Evolutionary conservation across 2,113 vertebrate species (phyloP).

Genomic region (Gymnarchus niloticus): DNA sequence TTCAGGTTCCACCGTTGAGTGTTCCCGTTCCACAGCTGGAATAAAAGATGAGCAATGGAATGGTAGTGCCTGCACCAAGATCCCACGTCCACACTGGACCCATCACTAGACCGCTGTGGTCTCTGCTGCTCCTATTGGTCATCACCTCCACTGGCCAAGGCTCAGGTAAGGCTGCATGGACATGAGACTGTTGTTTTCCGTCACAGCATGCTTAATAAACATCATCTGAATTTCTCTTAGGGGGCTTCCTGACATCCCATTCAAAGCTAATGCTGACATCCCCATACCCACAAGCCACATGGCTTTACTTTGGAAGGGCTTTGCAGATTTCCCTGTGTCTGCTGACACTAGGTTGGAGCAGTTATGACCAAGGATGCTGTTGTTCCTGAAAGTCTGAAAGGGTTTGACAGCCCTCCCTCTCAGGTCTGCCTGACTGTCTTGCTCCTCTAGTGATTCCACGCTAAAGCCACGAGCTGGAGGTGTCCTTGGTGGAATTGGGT

Average conservation of each 20-base stretch:
- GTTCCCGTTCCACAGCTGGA: slow-evolving; percentile 42
- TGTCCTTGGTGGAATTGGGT: slow-evolving; percentile 3
- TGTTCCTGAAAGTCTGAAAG: not conserved
- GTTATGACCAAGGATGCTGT: not conserved
- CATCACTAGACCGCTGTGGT: slow-evolving; percentile 29
- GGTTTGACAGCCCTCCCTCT: not conserved
- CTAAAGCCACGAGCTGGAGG: not conserved
- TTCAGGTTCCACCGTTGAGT: slow-evolving; percentile 25
- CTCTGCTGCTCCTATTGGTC: slow-evolving; percentile 45
- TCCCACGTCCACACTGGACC: slow-evolving; percentile 35
- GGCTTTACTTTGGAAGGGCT: not conserved
- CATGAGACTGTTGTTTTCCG: not conserved
- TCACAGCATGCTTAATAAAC: not conserved
- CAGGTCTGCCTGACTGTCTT: not conserved
- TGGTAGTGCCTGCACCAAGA: slow-evolving; percentile 48
- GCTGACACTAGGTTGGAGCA: not conserved
- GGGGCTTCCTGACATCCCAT: not conserved
- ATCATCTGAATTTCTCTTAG: not conserved
- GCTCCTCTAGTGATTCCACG: not conserved
- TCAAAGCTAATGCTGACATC: slow-evolving; percentile 9
- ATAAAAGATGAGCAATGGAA: slow-evolving; percentile 64
- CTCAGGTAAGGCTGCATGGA: slow-evolving; percentile 49
- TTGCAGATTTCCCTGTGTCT: not conserved
- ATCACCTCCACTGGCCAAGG: slow-evolving; percentile 45
- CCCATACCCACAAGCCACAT: not conserved